These are phyloP conservation scores for Esox lucius DNA, from an alignment of 2,797 vertebrate species.

Conservation along the genomic window DNA sequence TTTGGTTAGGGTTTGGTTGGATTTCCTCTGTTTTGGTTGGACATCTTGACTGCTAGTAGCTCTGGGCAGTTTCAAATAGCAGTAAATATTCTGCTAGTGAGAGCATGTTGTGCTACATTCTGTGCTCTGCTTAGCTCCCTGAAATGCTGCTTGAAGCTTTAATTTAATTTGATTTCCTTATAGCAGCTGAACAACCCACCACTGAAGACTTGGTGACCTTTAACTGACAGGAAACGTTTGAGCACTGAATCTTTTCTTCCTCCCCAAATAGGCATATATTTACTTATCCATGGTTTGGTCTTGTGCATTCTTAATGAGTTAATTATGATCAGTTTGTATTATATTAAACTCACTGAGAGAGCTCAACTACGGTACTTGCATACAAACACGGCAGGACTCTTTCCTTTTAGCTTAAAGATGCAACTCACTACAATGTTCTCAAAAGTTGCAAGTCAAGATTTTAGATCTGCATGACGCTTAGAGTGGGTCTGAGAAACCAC, in stretches of 20 bases:
- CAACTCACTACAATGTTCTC: neutral
- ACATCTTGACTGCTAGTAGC: too few relatives aligned
- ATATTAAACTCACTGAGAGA: conserved; percentile 25
- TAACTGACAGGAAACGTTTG: conserved; percentile 44
- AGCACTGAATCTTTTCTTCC: neutral
- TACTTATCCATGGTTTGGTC: conserved; percentile 16
- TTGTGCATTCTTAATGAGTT: conserved; percentile 43
- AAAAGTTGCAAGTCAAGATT: neutral
- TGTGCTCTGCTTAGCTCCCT: too few relatives aligned
- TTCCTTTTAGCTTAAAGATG: neutral
- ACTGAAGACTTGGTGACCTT: conserved; percentile 31
- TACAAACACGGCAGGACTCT: neutral
- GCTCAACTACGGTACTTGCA: neutral
- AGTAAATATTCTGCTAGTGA: too few relatives aligned
- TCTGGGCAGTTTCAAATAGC: too few relatives aligned
- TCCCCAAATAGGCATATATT: conserved; percentile 22
- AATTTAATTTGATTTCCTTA: conserved; percentile 8
- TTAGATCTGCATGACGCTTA: conserved; percentile 21
- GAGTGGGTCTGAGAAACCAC: conserved; percentile 37
- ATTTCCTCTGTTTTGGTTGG: too few relatives aligned
- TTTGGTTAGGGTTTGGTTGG: too few relatives aligned
- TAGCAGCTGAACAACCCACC: conserved; percentile 4
- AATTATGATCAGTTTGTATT: conserved; percentile 33
- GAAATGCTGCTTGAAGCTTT: neutral
- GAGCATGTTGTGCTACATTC: too few relatives aligned